phyloP scores from a whole-genome alignment of 2,113 vertebrate species.

The Theristicus caerulescens region DNA sequence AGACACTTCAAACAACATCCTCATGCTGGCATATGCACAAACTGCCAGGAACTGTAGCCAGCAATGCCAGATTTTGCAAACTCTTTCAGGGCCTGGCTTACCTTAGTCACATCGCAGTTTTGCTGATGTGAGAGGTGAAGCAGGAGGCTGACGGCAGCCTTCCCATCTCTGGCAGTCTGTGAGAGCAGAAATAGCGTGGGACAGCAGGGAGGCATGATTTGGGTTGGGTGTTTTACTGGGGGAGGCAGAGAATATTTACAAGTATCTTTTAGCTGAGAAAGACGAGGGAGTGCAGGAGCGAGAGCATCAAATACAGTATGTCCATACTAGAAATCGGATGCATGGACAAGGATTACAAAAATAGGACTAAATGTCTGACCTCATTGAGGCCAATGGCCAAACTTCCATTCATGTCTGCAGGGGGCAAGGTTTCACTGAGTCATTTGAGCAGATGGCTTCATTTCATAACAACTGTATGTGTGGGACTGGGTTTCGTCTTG shows the following conservation, averaged over 20 bases:
- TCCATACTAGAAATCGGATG: neutral
- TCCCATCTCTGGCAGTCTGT: neutral
- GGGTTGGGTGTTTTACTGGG: neutral
- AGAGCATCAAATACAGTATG: neutral
- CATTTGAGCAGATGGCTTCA: neutral
- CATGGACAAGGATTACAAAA: neutral
- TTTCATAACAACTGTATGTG: neutral
- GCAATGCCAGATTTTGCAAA: neutral
- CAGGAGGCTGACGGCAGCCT: neutral
- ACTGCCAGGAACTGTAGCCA: neutral
- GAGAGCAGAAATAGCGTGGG: neutral
- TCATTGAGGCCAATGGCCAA: neutral
- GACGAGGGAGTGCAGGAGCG: neutral
- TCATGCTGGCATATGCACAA: accelerated
- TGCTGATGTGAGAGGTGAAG: neutral
- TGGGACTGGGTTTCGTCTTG: neutral
- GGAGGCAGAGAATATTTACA: neutral
- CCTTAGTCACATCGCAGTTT: neutral
- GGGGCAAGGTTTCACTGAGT: neutral
- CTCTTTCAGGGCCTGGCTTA: neutral
- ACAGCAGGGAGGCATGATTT: neutral
- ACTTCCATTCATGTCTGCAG: neutral
- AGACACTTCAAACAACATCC: neutral
- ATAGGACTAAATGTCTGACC: neutral
- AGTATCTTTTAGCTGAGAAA: neutral